Conservation (phyloP, 2,797 vertebrate species). For the Holocentrus rufus region DNA sequence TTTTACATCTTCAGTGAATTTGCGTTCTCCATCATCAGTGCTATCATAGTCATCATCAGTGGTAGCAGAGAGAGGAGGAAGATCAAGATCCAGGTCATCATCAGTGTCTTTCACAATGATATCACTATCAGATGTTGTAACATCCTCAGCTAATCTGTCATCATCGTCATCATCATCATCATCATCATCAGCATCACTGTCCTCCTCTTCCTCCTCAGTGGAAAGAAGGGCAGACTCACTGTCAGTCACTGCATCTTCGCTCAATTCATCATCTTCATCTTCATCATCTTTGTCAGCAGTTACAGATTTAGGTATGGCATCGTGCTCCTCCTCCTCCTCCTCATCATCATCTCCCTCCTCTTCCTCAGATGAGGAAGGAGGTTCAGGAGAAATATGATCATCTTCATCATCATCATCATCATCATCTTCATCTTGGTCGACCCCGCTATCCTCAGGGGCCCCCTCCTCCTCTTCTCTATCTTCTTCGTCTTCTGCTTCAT, state of each 20-base stretch:
- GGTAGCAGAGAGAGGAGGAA: conserved; percentile 44
- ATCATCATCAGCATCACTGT: conserved; percentile 24
- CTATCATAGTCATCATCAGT: conserved; percentile 54
- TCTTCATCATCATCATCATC: conserved; percentile 36
- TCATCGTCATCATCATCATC: conserved; percentile 52
- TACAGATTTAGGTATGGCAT: neutral
- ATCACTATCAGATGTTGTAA: conserved; percentile 38
- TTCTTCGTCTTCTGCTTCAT: neutral
- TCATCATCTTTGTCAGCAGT: conserved; percentile 19
- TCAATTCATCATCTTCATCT: conserved; percentile 36
- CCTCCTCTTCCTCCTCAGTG: conserved; percentile 52
- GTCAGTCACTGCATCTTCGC: conserved; percentile 47
- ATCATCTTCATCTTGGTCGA: conserved; percentile 5
- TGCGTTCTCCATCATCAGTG: conserved; percentile 26
- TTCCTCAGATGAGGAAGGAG: conserved; percentile 57
- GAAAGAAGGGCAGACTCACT: conserved; percentile 51
- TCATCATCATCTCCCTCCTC: conserved; percentile 36
- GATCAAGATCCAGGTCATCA: conserved; percentile 55
- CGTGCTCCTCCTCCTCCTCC: conserved; percentile 5
- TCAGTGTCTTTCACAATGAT: conserved; percentile 44
- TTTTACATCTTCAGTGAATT: conserved; percentile 32
- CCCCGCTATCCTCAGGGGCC: too few relatives aligned
- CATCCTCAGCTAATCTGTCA: conserved; percentile 52
- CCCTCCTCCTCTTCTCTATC: conserved; percentile 17
- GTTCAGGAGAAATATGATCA: conserved; percentile 54